phyloP scores from a whole-genome alignment of 2,113 vertebrate species.

The Phylloscopus whistleri region DNA sequence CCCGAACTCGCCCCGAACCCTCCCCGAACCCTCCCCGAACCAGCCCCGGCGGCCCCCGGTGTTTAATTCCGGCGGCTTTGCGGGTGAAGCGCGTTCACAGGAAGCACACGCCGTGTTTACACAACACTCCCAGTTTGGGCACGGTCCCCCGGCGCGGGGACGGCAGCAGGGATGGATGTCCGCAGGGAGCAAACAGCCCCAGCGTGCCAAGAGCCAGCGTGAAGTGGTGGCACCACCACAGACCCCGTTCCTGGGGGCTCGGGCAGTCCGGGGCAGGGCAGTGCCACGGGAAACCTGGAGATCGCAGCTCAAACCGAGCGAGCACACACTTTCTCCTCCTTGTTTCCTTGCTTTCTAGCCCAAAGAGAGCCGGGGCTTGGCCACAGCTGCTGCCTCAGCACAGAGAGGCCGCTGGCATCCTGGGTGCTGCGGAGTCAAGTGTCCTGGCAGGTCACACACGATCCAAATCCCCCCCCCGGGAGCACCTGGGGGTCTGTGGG shows the following conservation, averaged over 20 bases:
- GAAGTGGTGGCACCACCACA: background rate
- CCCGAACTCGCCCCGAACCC: too few species aligned
- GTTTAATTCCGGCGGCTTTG: background rate
- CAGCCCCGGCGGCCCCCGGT: background rate
- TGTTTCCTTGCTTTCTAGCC: background rate
- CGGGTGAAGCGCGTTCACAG: background rate
- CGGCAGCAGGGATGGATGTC: slow-evolving; percentile 20
- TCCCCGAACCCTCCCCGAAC: too few species aligned
- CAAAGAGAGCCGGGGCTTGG: background rate
- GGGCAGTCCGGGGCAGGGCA: background rate
- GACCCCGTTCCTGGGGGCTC: background rate
- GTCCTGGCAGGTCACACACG: background rate
- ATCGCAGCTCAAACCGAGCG: background rate
- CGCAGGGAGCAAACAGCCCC: background rate
- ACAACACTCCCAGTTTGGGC: background rate
- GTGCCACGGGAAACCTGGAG: background rate
- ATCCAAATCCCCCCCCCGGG: background rate
- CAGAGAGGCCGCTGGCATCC: background rate
- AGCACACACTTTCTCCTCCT: background rate
- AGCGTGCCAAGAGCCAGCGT: background rate
- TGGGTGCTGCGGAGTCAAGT: background rate
- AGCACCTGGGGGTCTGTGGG: background rate
- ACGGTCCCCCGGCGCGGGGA: background rate
- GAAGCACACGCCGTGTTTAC: slow-evolving; percentile 16
- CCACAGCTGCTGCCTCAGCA: background rate